These are phyloP conservation scores for Melipona bicolor DNA, from an alignment of 2,888 invertebrate genomes.

Conservation along the genomic window DNA sequence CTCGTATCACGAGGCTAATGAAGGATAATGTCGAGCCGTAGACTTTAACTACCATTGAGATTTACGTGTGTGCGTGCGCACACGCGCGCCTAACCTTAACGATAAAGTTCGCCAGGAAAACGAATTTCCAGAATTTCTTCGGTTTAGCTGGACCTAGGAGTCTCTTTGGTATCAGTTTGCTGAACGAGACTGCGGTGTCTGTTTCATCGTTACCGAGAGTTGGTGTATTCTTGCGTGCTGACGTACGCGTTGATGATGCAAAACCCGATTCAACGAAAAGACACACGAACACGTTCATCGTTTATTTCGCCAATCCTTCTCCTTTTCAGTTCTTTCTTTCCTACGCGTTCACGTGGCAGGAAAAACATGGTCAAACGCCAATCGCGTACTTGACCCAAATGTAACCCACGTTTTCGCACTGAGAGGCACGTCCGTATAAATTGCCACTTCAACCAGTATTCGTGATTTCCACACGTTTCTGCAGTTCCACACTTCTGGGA, in stretches of 20 bases:
- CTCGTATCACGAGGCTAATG: conserved; percentile 32
- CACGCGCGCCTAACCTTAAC: conserved; percentile 11
- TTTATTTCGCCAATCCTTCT: not conserved
- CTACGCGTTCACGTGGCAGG: not conserved
- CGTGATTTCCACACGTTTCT: not conserved
- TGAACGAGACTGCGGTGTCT: not conserved
- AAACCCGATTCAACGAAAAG: conserved; percentile 17
- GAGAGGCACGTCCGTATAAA: not conserved
- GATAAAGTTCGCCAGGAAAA: not conserved
- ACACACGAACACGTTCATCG: no score
- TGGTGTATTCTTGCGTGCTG: not conserved
- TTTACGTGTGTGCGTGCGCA: conserved; percentile 14
- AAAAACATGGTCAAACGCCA: not conserved
- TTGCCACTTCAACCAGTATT: not conserved
- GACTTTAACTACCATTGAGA: conserved; percentile 27
- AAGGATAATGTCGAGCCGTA: conserved; percentile 27
- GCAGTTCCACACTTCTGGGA: not conserved
- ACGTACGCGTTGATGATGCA: conserved; percentile 30
- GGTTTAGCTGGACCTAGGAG: not conserved
- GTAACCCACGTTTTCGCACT: conserved; percentile 3
- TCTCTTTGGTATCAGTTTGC: not conserved
- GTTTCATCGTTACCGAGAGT: not conserved
- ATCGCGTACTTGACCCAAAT: conserved; percentile 33
- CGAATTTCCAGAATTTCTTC: not conserved
- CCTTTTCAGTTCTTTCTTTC: not conserved